Evolutionary conservation across 2,113 vertebrate genomes (phyloP), one percentile per base, ranked within the genome.

Genomic region (Cyphotilapia sp.): DNA sequence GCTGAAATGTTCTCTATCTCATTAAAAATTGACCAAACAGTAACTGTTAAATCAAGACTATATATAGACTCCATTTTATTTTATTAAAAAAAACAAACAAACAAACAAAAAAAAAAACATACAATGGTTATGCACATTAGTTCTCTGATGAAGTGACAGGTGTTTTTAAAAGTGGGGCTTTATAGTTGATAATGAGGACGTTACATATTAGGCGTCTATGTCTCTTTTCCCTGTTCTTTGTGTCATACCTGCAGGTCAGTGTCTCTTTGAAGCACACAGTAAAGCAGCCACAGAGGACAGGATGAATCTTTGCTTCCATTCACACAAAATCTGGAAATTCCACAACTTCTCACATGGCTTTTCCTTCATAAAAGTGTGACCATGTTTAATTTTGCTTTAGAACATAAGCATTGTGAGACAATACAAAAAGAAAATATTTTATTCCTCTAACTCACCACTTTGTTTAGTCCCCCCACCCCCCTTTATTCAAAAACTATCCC

Each of bases 41-140:
- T 40, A 82, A 85, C 10, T 54, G 31, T 82, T 7, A 8, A 29
- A n/a, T 17, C 81, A 88, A 86, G 71, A 16, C 47, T 81, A 3
- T 6, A n/a, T 66, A 38, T 66, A 66, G 61, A 61, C 2, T 87
- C 63, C 22, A 81, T 91, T 94, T 91, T 14, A 80, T 92, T 84
- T 84, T 17, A 13, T 56, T 69, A 2, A 6, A 22, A 71, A 14
- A n/a, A 57, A 7, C 4, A 56, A 57, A 1, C 2, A 56, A 56
- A 24, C 2, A 5, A 16, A 12, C 0, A 3, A 8, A 47, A 9
- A 53, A 53, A 80, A 3, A 6, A 57, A 1, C 51, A 57, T 1
- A 81, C 11, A 54, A 27, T 61, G 16, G 19, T 31, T 13, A 78
- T 31, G 10, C 45, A 33, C 45, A 31, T 51, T 51, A n/a, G 27